A percentile compares a stretch with the other conserved stretches of the same genome.
Evolutionary conservation across 2,797 vertebrate genomes (phyloP).

Genomic region (Orientallactaga sibirica): DNA sequence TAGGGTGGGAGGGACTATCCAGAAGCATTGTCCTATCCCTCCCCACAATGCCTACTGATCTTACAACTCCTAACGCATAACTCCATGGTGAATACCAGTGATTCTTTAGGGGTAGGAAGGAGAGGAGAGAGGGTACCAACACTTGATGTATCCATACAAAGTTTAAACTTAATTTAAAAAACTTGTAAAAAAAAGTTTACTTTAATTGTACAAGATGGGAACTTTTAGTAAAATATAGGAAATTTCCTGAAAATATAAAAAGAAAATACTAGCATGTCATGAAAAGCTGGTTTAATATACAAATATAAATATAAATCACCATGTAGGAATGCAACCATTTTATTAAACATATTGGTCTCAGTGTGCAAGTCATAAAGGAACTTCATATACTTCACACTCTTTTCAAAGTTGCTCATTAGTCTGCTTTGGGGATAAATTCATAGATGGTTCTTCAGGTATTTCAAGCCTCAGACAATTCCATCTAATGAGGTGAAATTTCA

Average conservation of each 20-base stretch:
- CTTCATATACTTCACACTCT: not conserved
- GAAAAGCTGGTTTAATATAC: conserved; percentile 1
- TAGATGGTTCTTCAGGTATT: not conserved
- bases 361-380: not conserved
- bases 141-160: too few species aligned
- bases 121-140: too few species aligned
- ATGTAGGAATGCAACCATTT: not conserved
- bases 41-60: too few species aligned
- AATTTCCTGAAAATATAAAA: conserved; percentile 56
- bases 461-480: not conserved
- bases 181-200: not conserved
- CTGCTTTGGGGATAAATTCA: conserved; percentile 46
- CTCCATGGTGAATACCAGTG: too few species aligned
- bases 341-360: conserved; percentile 29
- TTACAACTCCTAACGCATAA: too few species aligned
- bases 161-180: too few species aligned
- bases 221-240: not conserved
- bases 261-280: not conserved
- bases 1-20: too few species aligned
- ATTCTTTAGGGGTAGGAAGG: too few species aligned
- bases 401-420: not conserved
- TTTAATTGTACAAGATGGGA: conserved; percentile 47
- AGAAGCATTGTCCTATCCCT: too few species aligned
- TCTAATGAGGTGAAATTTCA: conserved; percentile 31
- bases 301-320: conserved; percentile 8